Conservation (phyloP, 2,888 invertebrate genomes). For the Drosophila borealis region DNA sequence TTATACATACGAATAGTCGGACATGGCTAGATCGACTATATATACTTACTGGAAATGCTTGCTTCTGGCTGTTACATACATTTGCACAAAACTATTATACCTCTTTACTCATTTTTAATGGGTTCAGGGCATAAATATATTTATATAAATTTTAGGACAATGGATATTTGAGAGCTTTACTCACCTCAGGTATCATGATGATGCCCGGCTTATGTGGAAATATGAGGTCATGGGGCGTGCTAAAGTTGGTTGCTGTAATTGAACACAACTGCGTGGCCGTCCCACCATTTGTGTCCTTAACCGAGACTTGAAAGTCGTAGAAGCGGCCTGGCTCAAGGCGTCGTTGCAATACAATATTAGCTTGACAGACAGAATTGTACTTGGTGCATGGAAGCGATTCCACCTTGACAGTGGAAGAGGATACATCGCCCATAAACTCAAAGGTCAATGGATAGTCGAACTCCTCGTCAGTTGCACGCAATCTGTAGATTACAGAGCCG, state of each 20-base stretch:
- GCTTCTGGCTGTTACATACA: too few relatives aligned
- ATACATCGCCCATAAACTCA: conserved; percentile 91
- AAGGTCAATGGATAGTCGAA: conserved; percentile 94
- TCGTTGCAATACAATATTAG: conserved; percentile 92
- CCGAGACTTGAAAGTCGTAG: conserved; percentile 91
- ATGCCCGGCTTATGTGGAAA: conserved; percentile 93
- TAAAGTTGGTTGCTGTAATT: conserved; percentile 93
- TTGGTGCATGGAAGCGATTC: conserved; percentile 93
- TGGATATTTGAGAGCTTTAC: conserved; percentile 23
- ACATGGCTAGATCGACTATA: too few relatives aligned
- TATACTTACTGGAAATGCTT: too few relatives aligned
- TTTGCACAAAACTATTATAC: too few relatives aligned
- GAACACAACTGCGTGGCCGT: conserved; percentile 91
- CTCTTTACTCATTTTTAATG: too few relatives aligned
- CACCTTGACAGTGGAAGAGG: conserved; percentile 91
- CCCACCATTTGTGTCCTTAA: conserved; percentile 91
- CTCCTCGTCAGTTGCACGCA: conserved; percentile 94
- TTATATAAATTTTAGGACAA: too few relatives aligned
- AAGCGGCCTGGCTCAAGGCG: conserved; percentile 92
- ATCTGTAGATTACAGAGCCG: conserved; percentile 93
- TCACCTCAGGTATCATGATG: conserved; percentile 91
- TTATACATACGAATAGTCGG: too few relatives aligned
- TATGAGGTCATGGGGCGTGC: conserved; percentile 92
- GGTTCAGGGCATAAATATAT: too few relatives aligned
- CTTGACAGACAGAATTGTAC: conserved; percentile 95